Conservation (phyloP, 35 echinoderm and acorn worm species). For the Chiridota heheva region DNA sequence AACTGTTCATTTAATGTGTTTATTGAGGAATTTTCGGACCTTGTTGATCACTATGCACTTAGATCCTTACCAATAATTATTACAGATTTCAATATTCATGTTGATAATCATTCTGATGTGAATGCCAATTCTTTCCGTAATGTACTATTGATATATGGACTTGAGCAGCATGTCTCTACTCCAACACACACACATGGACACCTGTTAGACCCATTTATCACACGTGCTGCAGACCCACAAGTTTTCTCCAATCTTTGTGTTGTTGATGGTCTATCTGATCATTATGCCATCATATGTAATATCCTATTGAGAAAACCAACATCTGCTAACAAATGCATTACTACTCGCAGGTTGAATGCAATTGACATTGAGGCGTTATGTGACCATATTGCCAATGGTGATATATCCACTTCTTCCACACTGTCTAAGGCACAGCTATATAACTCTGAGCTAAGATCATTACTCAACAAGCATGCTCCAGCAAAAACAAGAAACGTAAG, state of each 20-base stretch:
- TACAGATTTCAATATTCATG: slow-evolving; percentile 51
- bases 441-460: not conserved
- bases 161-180: slow-evolving; percentile 36
- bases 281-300: slow-evolving; percentile 16
- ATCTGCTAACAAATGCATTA: too few relatives aligned
- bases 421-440: not conserved
- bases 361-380: too few relatives aligned
- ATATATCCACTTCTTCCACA: too few relatives aligned
- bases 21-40: slow-evolving; percentile 1
- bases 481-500: slow-evolving; percentile 30
- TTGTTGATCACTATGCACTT: slow-evolving; percentile 21
- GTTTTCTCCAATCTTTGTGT: slow-evolving; percentile 9
- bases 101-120: slow-evolving; percentile 17
- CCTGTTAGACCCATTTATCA: slow-evolving; percentile 35
- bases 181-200: slow-evolving; percentile 40
- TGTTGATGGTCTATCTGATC: slow-evolving; percentile 41
- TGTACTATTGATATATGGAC: not conserved
- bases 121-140: not conserved
- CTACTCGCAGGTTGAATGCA: too few relatives aligned
- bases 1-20: slow-evolving; percentile 24
- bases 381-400: too few relatives aligned
- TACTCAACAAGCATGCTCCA: slow-evolving; percentile 43
- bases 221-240: slow-evolving; percentile 6
- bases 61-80: slow-evolving; percentile 15
- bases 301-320: slow-evolving; percentile 1